A percentile compares a stretch with the other conserved stretches of the same genome.
phyloP scores from a whole-genome alignment of 1,140 invertebrate species.

The Aphidius ervi region DNA sequence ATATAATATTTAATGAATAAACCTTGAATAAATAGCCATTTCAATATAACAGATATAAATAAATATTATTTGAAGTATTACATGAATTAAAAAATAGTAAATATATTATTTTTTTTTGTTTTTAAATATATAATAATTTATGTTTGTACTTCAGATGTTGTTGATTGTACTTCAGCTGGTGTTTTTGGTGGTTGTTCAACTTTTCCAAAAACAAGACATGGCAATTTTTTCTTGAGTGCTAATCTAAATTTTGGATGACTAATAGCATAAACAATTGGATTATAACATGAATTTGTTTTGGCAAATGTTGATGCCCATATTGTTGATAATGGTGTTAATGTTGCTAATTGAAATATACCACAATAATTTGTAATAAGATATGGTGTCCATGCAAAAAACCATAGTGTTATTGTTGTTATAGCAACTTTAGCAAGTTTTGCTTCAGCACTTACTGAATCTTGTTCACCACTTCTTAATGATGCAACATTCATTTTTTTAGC shows the following conservation, averaged over 20 bases:
- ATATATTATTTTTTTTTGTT: too few species aligned
- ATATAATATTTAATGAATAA: too few species aligned
- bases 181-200: constrained; percentile 5
- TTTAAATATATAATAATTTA: background rate
- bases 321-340: constrained; percentile 67
- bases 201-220: constrained; percentile 59
- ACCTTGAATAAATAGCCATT: too few species aligned
- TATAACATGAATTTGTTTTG: constrained; percentile 75
- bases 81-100: too few species aligned
- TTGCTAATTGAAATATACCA: constrained; percentile 65
- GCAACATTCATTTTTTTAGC: constrained; percentile 83
- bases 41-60: too few species aligned
- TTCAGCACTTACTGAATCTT: constrained; percentile 65
- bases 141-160: constrained; percentile 1
- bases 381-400: constrained; percentile 82
- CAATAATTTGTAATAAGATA: constrained; percentile 74
- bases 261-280: constrained; percentile 79
- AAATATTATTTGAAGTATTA: too few species aligned
- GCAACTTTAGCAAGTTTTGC: constrained; percentile 74
- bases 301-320: constrained; percentile 78
- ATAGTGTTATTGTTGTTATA: constrained; percentile 74
- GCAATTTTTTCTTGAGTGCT: constrained; percentile 68
- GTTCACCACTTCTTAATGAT: constrained; percentile 66
- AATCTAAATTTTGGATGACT: constrained; percentile 75
- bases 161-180: constrained; percentile 19